Conservation (phyloP, 2,113 vertebrate species). For the Anhinga rufa region DNA sequence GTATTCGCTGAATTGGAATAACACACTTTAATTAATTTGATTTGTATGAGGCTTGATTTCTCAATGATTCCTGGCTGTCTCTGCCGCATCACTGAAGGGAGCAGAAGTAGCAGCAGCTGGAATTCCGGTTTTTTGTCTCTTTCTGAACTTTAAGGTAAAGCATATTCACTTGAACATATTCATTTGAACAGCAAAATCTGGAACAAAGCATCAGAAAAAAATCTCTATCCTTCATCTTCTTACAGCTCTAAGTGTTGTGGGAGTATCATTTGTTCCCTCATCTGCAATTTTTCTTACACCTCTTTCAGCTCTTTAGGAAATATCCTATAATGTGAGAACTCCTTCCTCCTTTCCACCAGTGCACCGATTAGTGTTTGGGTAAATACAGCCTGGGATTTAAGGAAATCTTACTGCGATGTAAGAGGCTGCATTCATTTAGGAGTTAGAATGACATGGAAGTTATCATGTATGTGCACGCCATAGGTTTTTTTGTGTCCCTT, state of each 20-base stretch:
- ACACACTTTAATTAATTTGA: not conserved
- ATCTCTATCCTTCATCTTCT: not conserved
- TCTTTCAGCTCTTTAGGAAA: not conserved
- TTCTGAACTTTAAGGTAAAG: not conserved
- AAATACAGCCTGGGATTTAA: not conserved
- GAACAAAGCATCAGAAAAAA: not conserved
- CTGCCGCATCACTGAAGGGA: not conserved
- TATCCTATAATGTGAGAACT: not conserved
- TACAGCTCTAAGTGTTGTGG: not conserved
- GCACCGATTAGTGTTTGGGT: not conserved
- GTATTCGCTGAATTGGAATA: not conserved
- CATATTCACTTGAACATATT: not conserved
- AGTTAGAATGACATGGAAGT: not conserved
- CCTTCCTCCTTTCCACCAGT: not conserved
- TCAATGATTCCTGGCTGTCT: not conserved
- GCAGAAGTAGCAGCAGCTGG: not conserved
- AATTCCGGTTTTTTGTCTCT: not conserved
- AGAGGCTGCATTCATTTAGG: not conserved
- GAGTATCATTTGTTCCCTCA: not conserved
- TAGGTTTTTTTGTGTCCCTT: not conserved
- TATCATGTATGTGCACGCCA: too few species aligned
- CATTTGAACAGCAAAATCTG: constrained; percentile 12
- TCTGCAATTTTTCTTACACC: not conserved
- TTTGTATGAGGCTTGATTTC: not conserved
- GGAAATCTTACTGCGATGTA: not conserved